Conservation (phyloP, 2,113 vertebrate genomes). For the Cephalopterus ornatus region DNA sequence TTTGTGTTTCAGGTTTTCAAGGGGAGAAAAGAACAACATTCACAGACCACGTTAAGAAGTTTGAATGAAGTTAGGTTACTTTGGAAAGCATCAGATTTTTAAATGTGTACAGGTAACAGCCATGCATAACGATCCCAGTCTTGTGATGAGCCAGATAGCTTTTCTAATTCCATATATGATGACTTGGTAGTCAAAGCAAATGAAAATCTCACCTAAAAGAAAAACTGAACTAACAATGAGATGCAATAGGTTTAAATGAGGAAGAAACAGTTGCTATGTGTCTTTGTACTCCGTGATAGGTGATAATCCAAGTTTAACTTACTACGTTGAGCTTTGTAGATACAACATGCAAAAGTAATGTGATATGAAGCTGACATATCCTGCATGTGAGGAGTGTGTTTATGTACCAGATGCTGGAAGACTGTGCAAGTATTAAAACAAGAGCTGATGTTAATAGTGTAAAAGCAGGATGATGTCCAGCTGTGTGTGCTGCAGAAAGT, state of each 20-base stretch:
- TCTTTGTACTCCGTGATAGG: background rate
- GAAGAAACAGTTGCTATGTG: background rate
- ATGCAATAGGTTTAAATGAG: background rate
- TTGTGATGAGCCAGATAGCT: background rate
- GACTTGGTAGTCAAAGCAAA: background rate
- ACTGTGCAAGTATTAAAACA: background rate
- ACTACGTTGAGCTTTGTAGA: background rate
- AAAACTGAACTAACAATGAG: background rate
- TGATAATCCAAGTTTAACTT: background rate
- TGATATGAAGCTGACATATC: background rate
- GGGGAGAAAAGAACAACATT: background rate
- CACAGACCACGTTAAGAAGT: background rate
- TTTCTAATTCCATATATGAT: background rate
- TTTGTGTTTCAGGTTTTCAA: background rate
- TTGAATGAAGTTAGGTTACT: background rate
- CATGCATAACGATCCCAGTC: background rate
- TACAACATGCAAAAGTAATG: background rate
- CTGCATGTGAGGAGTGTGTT: background rate
- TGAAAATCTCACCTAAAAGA: background rate
- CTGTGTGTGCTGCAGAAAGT: background rate
- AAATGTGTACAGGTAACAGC: background rate
- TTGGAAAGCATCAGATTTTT: background rate
- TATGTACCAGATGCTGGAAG: background rate
- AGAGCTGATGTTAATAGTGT: background rate
- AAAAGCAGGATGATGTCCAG: background rate